A percentile compares a stretch with the other conserved stretches of the same genome.
phyloP scores from a whole-genome alignment of 2,113 vertebrate species.

The Pitta sordida region DNA sequence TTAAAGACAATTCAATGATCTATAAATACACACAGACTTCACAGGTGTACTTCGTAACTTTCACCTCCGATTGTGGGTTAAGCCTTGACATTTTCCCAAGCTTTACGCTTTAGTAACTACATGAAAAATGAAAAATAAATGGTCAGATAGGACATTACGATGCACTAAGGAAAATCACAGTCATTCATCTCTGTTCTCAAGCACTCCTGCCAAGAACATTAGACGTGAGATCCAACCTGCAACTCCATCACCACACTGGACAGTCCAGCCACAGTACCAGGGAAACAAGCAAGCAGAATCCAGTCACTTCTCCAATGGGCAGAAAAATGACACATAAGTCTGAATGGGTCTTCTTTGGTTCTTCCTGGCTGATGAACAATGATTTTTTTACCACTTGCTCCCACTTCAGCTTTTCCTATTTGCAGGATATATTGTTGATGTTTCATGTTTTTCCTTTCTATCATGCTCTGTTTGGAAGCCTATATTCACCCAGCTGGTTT shows the following conservation, averaged over 20 bases:
- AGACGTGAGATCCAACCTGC: not conserved
- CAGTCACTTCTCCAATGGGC: not conserved
- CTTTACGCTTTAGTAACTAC: not conserved
- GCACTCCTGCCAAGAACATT: not conserved
- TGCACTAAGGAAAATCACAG: not conserved
- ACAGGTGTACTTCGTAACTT: not conserved
- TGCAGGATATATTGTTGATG: not conserved
- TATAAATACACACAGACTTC: not conserved
- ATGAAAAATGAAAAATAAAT: not conserved
- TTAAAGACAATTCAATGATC: not conserved
- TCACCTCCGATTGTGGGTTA: not conserved
- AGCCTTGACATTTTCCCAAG: not conserved
- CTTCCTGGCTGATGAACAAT: not conserved
- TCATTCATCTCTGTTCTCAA: not conserved
- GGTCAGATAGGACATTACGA: not conserved
- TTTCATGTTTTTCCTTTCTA: not conserved
- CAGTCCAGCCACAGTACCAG: not conserved
- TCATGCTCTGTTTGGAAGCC: not conserved
- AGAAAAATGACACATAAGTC: not conserved
- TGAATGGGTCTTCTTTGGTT: not conserved
- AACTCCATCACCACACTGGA: not conserved
- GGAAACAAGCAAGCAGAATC: not conserved
- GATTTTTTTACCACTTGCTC: not conserved
- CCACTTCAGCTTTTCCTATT: not conserved
- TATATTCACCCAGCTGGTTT: not conserved